These are phyloP conservation scores for Drosophila nigritarsus DNA, from an alignment of 2,888 invertebrate genomes.

Conservation along the genomic window DNA sequence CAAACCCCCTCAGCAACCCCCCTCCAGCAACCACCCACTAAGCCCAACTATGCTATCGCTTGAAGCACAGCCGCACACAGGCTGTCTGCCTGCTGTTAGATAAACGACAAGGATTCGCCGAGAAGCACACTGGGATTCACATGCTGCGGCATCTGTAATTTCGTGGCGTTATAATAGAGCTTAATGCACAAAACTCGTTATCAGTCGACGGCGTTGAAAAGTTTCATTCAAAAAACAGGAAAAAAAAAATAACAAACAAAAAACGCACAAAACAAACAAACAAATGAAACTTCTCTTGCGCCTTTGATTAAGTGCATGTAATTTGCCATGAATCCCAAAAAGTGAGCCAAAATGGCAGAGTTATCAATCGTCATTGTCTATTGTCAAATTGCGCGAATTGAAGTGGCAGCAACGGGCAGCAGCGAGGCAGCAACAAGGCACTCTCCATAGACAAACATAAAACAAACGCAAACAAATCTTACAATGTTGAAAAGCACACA, in stretches of 20 bases:
- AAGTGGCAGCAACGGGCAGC: slow-evolving; percentile 34
- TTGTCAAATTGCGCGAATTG: slow-evolving; percentile 71
- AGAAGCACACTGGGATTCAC: slow-evolving; percentile 31
- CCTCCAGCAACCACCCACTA: background rate
- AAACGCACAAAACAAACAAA: slow-evolving; percentile 40
- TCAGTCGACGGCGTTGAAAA: slow-evolving; percentile 71
- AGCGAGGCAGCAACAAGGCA: slow-evolving; percentile 20
- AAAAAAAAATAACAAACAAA: slow-evolving; percentile 2
- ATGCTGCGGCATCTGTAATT: slow-evolving; percentile 62
- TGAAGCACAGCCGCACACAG: slow-evolving; percentile 21
- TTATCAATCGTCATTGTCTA: slow-evolving; percentile 74
- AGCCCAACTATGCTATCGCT: slow-evolving; percentile 25
- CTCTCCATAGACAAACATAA: slow-evolving; percentile 53
- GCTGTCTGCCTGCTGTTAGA: slow-evolving; percentile 62
- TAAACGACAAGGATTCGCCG: slow-evolving; percentile 73
- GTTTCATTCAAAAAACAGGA: slow-evolving; percentile 31
- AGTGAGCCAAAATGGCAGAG: slow-evolving; percentile 20
- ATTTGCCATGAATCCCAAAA: slow-evolving; percentile 51
- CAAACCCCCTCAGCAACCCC: slow-evolving; percentile 15
- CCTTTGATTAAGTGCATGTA: slow-evolving; percentile 77
- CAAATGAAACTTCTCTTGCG: slow-evolving; percentile 61
- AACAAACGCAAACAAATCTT: slow-evolving; percentile 21
- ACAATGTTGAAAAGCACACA: slow-evolving; percentile 25
- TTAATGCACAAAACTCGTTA: slow-evolving; percentile 79
- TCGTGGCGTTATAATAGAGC: slow-evolving; percentile 73